These are phyloP conservation scores for Hycleus phaleratus DNA, from an alignment of 1,140 invertebrate genomes.

Conservation along the genomic window DNA sequence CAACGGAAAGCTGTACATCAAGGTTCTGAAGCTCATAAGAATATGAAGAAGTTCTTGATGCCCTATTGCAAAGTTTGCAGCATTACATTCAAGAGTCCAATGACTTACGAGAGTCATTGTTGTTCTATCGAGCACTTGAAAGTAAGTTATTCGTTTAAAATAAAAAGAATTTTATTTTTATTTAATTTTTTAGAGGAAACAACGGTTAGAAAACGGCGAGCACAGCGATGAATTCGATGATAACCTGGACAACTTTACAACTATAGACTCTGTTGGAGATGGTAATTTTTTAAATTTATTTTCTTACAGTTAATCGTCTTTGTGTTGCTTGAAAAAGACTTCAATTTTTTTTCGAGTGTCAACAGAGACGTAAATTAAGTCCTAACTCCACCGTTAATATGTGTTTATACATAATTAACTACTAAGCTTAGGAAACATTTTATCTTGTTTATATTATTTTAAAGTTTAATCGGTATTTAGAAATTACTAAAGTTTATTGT, in stretches of 20 bases:
- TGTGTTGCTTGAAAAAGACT: slow-evolving; percentile 19
- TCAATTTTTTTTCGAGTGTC: slow-evolving; percentile 24
- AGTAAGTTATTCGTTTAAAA: slow-evolving; percentile 41
- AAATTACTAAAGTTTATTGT: not conserved
- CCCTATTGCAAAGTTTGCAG: slow-evolving; percentile 66
- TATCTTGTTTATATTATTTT: not conserved
- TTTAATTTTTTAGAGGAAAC: slow-evolving; percentile 46
- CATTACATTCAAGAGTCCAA: slow-evolving; percentile 66
- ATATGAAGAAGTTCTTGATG: slow-evolving; percentile 74
- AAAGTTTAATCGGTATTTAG: no score
- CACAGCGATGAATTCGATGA: slow-evolving; percentile 49
- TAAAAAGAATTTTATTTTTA: not conserved
- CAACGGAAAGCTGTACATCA: slow-evolving; percentile 67
- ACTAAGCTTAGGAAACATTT: slow-evolving; percentile 1
- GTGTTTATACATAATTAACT: slow-evolving; percentile 1
- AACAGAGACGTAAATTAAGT: slow-evolving; percentile 21
- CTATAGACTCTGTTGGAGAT: slow-evolving; percentile 73
- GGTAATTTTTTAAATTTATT: slow-evolving; percentile 42
- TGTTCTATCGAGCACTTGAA: slow-evolving; percentile 71
- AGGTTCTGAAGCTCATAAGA: slow-evolving; percentile 64
- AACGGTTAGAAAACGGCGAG: slow-evolving; percentile 40
- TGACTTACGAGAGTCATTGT: slow-evolving; percentile 72
- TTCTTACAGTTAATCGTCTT: slow-evolving; percentile 10
- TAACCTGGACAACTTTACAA: slow-evolving; percentile 76
- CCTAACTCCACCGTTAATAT: slow-evolving; percentile 7